These are phyloP conservation scores for Fragum fragum DNA, from an alignment of 2,888 invertebrate genomes.

Conservation along the genomic window DNA sequence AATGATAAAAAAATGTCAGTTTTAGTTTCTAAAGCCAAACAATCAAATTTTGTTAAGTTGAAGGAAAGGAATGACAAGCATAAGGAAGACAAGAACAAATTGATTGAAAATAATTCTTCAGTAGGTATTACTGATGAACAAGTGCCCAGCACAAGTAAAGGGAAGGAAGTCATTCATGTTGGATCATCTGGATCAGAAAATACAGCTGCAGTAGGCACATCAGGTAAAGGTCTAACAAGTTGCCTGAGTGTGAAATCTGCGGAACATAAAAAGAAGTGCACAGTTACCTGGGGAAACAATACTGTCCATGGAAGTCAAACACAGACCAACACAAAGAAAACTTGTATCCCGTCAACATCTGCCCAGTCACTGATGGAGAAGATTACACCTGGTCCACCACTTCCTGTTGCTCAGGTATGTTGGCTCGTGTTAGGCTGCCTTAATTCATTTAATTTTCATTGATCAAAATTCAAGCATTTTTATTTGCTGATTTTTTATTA, in stretches of 20 bases:
- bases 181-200: neutral
- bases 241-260: neutral
- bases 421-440: too few species aligned
- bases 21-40: neutral
- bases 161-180: neutral
- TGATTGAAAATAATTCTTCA: neutral
- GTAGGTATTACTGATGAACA: neutral
- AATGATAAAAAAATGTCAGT: neutral
- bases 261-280: neutral
- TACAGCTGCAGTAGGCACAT: neutral
- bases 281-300: neutral
- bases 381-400: neutral
- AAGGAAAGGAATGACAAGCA: neutral
- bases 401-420: neutral
- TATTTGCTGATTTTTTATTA: too few species aligned
- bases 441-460: too few species aligned
- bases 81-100: neutral
- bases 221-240: neutral
- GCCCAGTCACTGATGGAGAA: conserved; percentile 20
- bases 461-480: too few species aligned
- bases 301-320: neutral
- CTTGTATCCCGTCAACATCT: neutral
- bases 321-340: neutral
- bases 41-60: neutral
- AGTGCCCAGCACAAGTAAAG: neutral